These are phyloP conservation scores for Caiman crocodilus DNA, from an alignment of 2,797 vertebrate genomes.

Conservation along the genomic window DNA sequence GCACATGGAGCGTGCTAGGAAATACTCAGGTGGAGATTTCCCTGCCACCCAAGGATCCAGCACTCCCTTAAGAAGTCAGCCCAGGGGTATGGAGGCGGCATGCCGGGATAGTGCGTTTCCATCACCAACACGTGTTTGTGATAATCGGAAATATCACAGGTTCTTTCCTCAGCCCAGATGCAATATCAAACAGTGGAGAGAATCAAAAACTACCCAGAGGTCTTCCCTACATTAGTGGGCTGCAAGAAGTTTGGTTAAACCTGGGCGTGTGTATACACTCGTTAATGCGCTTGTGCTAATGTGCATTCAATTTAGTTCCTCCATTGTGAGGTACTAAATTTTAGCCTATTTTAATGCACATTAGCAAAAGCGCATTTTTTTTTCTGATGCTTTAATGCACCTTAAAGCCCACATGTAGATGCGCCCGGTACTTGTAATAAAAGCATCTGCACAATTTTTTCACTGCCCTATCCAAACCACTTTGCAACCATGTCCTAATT, in stretches of 20 bases:
- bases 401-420: no score
- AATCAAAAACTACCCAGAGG: neutral
- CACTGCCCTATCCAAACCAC: neutral
- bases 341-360: no score
- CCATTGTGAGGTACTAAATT: no score
- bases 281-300: no score
- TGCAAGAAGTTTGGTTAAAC: neutral
- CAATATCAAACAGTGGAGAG: neutral
- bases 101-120: neutral
- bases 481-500: neutral
- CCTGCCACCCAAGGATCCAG: neutral
- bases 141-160: neutral
- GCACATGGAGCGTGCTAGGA: neutral
- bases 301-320: no score
- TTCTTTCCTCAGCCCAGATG: neutral
- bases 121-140: neutral
- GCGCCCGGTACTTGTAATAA: neutral
- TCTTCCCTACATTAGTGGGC: neutral
- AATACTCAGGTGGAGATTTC: neutral
- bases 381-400: no score
- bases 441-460: neutral
- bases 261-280: neutral
- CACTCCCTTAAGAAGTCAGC: neutral
- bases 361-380: no score
- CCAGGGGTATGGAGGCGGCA: neutral